A percentile compares a stretch with the other conserved stretches of the same genome.
These are phyloP conservation scores for Callinectes sapidus DNA, from an alignment of 2,888 invertebrate species.

Conservation along the genomic window DNA sequence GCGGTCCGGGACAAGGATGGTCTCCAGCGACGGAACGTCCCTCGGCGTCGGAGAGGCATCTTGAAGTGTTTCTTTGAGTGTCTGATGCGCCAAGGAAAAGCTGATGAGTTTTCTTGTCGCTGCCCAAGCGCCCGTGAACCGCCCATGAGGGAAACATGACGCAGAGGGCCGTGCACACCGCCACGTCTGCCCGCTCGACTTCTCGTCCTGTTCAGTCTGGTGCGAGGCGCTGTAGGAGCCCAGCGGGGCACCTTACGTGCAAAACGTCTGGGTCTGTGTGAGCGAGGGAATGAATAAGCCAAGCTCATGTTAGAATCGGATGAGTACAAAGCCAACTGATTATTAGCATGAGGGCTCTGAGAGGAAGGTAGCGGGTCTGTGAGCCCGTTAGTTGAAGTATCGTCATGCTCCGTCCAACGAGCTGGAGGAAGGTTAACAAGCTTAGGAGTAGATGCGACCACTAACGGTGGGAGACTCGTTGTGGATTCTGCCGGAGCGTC, in stretches of 20 bases:
- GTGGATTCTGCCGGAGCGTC: background rate
- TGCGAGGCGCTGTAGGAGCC: background rate
- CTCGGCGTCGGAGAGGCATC: background rate
- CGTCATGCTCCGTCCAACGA: background rate
- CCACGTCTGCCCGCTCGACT: background rate
- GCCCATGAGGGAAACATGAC: background rate
- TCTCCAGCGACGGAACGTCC: background rate
- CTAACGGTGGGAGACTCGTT: background rate
- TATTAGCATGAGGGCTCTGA: background rate
- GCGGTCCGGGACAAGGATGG: background rate
- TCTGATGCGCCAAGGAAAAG: background rate
- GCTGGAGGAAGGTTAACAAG: slow-evolving; percentile 8
- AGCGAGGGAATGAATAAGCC: slow-evolving; percentile 5
- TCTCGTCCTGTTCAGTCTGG: background rate
- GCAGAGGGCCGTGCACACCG: background rate
- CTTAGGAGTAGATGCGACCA: background rate
- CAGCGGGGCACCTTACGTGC: background rate
- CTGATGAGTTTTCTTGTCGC: background rate
- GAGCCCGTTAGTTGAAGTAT: background rate
- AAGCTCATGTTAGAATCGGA: background rate
- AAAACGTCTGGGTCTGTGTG: background rate
- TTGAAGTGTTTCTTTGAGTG: background rate
- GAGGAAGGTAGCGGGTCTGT: background rate
- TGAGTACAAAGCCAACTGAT: slow-evolving; percentile 5
- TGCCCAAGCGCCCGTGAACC: background rate